Percentiles rank a stretch among this genome's conserved stretches.
These are phyloP conservation scores for Drosophila limbata DNA, from an alignment of 2,888 invertebrate genomes.

Conservation along the genomic window DNA sequence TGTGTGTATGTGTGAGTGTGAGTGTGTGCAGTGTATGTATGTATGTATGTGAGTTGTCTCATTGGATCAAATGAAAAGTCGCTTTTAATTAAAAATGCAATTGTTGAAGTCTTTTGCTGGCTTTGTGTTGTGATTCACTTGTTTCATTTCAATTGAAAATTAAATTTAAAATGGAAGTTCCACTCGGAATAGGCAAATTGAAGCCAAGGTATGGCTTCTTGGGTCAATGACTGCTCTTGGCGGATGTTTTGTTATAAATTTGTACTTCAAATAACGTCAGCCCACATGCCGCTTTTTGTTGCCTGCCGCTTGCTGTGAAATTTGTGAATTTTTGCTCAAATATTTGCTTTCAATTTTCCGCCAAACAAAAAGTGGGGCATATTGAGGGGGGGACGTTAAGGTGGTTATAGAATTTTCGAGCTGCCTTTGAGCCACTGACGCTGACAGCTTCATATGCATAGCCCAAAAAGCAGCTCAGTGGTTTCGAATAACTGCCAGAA, in stretches of 20 bases:
- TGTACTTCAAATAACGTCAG: slow-evolving; percentile 51
- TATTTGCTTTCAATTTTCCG: slow-evolving; percentile 76
- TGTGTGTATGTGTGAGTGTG: not conserved
- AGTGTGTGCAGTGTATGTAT: slow-evolving; percentile 6
- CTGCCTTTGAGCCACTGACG: slow-evolving; percentile 51
- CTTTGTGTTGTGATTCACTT: slow-evolving; percentile 20
- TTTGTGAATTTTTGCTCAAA: slow-evolving; percentile 71
- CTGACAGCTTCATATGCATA: slow-evolving; percentile 73
- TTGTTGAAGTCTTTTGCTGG: slow-evolving; percentile 27
- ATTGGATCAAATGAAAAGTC: slow-evolving; percentile 22
- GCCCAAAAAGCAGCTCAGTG: slow-evolving; percentile 69
- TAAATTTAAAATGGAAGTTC: slow-evolving; percentile 13
- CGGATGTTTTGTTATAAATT: slow-evolving; percentile 65
- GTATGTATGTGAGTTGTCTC: slow-evolving; percentile 13
- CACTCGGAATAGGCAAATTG: slow-evolving; percentile 3
- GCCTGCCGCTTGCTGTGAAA: slow-evolving; percentile 43
- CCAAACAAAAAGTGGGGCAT: slow-evolving; percentile 30
- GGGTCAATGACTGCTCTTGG: slow-evolving; percentile 38
- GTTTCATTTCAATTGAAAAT: slow-evolving; percentile 13
- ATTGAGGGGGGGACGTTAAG: not conserved
- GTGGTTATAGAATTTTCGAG: slow-evolving; percentile 15
- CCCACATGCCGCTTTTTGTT: slow-evolving; percentile 33
- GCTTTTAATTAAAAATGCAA: slow-evolving; percentile 68
- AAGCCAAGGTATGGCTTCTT: slow-evolving; percentile 26
- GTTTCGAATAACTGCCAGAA: slow-evolving; percentile 72